Percentiles rank a stretch among this genome's conserved stretches.
phyloP scores from a whole-genome alignment of 2,888 invertebrate genomes.

The Taphrorychus bicolor region DNA sequence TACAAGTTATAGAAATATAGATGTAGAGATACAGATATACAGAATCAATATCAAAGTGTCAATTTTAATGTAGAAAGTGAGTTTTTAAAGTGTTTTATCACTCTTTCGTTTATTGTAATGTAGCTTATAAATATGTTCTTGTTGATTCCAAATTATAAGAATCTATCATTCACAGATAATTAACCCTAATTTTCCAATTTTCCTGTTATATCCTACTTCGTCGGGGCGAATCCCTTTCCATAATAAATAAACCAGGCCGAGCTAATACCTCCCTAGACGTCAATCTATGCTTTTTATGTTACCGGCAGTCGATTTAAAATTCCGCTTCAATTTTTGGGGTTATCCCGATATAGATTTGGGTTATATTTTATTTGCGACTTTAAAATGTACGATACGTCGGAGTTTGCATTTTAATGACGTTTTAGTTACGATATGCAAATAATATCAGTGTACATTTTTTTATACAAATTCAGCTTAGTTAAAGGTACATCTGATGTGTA shows the following conservation, averaged over 20 bases:
- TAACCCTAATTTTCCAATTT: slow-evolving; percentile 9
- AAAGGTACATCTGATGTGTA: no score
- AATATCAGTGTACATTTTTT: no score
- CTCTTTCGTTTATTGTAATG: no score
- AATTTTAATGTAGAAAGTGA: no score
- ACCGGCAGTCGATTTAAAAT: slow-evolving; percentile 24
- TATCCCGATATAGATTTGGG: slow-evolving; percentile 16
- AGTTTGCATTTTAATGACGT: slow-evolving; percentile 31
- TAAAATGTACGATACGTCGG: slow-evolving; percentile 8
- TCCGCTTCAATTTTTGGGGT: slow-evolving; percentile 26
- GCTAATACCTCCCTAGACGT: slow-evolving; percentile 29
- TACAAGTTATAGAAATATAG: no score
- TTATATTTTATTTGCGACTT: slow-evolving; percentile 25
- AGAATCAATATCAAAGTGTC: no score
- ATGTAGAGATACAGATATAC: no score
- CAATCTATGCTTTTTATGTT: slow-evolving; percentile 32
- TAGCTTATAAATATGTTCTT: no score
- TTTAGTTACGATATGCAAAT: no score
- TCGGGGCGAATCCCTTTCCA: slow-evolving; percentile 8
- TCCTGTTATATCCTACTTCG: neutral
- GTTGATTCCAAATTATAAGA: neutral
- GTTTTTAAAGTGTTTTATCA: no score
- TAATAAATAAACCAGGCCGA: slow-evolving; percentile 27
- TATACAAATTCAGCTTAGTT: no score
- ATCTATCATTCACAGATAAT: slow-evolving; percentile 5